A percentile compares a stretch with the other conserved stretches of the same genome.
Conservation (phyloP, 2,888 invertebrate species). For the Scaptomyza tumidula region DNA sequence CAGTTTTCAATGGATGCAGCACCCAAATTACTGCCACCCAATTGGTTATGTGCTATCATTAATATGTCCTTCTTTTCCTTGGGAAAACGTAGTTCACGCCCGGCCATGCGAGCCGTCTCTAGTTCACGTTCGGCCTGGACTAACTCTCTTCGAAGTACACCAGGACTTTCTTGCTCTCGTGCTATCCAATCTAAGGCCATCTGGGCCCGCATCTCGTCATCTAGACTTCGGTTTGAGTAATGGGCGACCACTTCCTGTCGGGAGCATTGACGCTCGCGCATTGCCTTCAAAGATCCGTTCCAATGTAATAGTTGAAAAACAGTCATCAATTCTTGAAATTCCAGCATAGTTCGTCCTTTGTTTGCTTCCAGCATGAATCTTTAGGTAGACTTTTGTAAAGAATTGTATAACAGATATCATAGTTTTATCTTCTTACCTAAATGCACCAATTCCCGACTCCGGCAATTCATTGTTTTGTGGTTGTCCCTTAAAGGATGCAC, state of each 20-base stretch:
- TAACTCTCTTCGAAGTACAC: constrained; percentile 92
- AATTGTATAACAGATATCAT: neutral
- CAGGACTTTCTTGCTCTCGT: constrained; percentile 89
- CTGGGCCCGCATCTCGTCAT: constrained; percentile 97
- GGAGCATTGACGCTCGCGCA: constrained; percentile 97
- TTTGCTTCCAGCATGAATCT: constrained; percentile 91
- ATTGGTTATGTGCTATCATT: constrained; percentile 94
- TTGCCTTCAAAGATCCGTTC: constrained; percentile 98
- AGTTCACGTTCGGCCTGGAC: constrained; percentile 94
- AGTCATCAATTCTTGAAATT: constrained; percentile 99
- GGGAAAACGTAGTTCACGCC: constrained; percentile 95
- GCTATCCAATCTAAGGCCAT: constrained; percentile 99
- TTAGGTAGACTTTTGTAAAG: neutral
- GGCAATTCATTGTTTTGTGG: constrained; percentile 88
- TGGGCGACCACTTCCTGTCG: constrained; percentile 96
- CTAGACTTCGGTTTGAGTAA: constrained; percentile 95
- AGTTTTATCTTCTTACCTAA: constrained; percentile 84
- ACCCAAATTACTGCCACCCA: constrained; percentile 85
- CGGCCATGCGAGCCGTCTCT: constrained; percentile 93
- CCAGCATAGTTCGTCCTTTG: constrained; percentile 97
- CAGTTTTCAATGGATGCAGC: constrained; percentile 72
- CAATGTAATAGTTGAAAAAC: constrained; percentile 97
- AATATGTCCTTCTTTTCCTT: constrained; percentile 98
- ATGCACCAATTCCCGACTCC: constrained; percentile 90
- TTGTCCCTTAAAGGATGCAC: constrained; percentile 91